Base-by-base conservation (phyloP, 2,797 vertebrate species). In the Rhincodon typus region DNA sequence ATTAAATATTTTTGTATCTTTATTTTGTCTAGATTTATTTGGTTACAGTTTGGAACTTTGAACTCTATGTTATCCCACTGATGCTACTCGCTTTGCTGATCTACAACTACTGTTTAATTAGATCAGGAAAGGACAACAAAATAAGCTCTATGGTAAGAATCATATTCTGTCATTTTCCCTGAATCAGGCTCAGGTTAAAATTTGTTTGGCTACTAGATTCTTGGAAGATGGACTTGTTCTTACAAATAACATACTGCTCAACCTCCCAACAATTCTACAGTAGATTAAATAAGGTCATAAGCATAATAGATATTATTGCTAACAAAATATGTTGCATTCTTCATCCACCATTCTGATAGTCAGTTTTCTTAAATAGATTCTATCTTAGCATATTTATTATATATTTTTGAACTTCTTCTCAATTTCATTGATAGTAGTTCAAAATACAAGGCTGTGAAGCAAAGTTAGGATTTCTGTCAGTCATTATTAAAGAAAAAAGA, bases 21-120 rank as follows among this genome's bases (percentile, higher is more conserved):
- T 97, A 93, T 97, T 62, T 97, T 96, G 97, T 96, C 96, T 96
- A 99, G 99, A 97, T 99, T 97, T 99, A 99, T 97, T 98, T 99
- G 96, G 96, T 99, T 96, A 98, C 99, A 87, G 99, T 99, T 96
- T 99, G 99, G 99, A 99, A 99, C 98, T 99, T 99, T 97, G 99
- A 99, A 97, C 98, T 99, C 97, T 99, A 99, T 97, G 99, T 99
- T 99, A 98, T 99, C 97, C 99, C 99, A 10, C 97, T 99, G 97
- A 97, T 97, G 96, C 96, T 99, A 97, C 97, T 99, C 97, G 97
- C 99, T 96, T 98, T 98, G 53, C 96, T 99, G 98, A 98, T 97
- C 96, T 99, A 99, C 99, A 99, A 99, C 98, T 99, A 99, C 97
- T 98, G 99, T 97, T 98, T 99, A 97, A 98, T 99, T 79, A 96